Evolutionary conservation across 2,888 invertebrate genomes (phyloP), one percentile per base, ranked within the genome.

Genomic region (Herminia tarsipennalis): DNA sequence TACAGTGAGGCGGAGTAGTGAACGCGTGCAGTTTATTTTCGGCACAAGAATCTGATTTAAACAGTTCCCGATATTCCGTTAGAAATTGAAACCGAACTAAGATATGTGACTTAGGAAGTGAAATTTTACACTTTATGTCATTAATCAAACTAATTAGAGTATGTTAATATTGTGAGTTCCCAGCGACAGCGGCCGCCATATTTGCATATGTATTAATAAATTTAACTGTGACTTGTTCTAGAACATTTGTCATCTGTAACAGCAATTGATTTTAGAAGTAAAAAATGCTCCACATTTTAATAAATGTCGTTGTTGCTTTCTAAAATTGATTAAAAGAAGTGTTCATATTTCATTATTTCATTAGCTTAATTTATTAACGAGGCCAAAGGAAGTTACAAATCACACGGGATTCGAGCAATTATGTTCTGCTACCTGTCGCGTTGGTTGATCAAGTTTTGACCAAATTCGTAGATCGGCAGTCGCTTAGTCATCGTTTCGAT

Each of bases 21-120:
- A 83, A 85, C 86, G 73, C 70, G 76, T 68, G 80, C 78, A 71
- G 83, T 83, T 81, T 91, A 91, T 91, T 91, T 91, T 86, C 63
- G 81, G 87, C 76, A 73, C 76, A 68, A 56, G 81, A 80, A 84
- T 81, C 83, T 86, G 86, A 86, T 88, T 88, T 87, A 88, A 85
- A 82, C 85, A 81, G 81, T 79, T 81, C 78, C 70, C 79, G 70
- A 76, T 68, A 51, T 52, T 67, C 38, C 43, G 45, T 64, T 61
- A 53, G 62, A 70, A 66, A 81, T 78, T 76, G 72, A 76, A 85
- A 70, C 76, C 74, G 69, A 77, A 79, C 55, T 45, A 50, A 43
- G 73, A 78, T 78, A 71, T 73, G 70, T 74, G 65, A 59, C 56
- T 37, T 51, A 71, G 74, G 70, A 73, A 76, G 67, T 70, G 68